Evolutionary conservation across 2,113 vertebrate species (phyloP).

Genomic region (Oreochromis aureus): DNA sequence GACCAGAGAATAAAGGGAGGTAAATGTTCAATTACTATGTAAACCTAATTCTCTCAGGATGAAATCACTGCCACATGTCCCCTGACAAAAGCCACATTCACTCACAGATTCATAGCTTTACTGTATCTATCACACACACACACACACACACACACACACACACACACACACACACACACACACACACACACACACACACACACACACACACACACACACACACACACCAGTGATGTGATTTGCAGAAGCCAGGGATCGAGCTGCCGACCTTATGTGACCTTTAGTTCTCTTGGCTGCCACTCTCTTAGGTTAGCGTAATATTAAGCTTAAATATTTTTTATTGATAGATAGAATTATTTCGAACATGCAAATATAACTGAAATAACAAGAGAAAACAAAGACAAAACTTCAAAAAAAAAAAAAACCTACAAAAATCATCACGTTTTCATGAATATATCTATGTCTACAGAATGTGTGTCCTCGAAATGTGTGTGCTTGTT

Average conservation of each 20-base stretch:
- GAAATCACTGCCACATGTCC: not conserved
- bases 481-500: not conserved
- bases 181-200: not conserved
- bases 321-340: not conserved
- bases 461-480: not conserved
- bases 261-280: not conserved
- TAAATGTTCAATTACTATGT: not conserved
- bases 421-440: not conserved
- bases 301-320: not conserved
- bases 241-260: not conserved
- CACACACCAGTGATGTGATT: not conserved
- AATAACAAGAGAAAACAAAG: not conserved
- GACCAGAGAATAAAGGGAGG: not conserved
- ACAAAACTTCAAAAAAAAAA: rapidly evolving
- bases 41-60: not conserved
- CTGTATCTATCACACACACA: not conserved
- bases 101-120: not conserved
- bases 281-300: not conserved
- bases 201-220: not conserved
- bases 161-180: not conserved
- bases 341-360: not conserved
- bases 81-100: not conserved
- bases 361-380: not conserved
- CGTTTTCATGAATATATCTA: not conserved
- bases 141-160: not conserved